A percentile compares a stretch with the other conserved stretches of the same genome.
Conservation (phyloP, 2,888 invertebrate species). For the Nezara viridula region DNA sequence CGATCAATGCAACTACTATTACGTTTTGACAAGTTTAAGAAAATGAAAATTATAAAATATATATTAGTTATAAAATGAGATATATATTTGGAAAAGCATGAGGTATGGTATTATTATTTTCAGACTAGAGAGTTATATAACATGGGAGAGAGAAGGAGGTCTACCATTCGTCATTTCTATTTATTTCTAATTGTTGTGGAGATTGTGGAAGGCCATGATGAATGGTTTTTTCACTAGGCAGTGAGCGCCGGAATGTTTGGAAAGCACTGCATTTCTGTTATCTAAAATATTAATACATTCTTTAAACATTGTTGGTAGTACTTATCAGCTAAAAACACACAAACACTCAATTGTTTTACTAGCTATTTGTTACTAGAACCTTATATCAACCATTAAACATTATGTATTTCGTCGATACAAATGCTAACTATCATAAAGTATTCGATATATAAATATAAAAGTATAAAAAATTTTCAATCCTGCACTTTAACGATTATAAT, state of each 20-base stretch:
- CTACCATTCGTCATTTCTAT: constrained; percentile 1
- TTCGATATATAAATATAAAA: no score
- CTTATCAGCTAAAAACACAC: not conserved
- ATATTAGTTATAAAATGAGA: not conserved
- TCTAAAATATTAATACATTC: not conserved
- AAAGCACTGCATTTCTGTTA: not conserved
- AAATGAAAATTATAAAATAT: no score
- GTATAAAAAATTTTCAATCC: no score
- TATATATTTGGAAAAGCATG: not conserved
- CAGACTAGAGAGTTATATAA: not conserved
- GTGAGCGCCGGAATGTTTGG: not conserved
- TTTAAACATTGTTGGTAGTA: not conserved
- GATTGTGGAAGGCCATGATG: not conserved
- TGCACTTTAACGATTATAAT: no score
- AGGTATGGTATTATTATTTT: not conserved
- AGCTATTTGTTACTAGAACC: no score
- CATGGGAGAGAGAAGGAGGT: not conserved
- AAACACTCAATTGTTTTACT: not conserved
- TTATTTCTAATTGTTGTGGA: constrained; percentile 42
- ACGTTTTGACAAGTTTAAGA: no score
- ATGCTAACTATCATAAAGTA: no score
- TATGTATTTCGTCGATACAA: no score
- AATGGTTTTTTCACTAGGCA: not conserved
- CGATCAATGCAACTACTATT: no score
- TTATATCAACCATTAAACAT: no score